Base-by-base conservation (phyloP, 2,888 invertebrate species). In the Hanleya hanleyi region DNA sequence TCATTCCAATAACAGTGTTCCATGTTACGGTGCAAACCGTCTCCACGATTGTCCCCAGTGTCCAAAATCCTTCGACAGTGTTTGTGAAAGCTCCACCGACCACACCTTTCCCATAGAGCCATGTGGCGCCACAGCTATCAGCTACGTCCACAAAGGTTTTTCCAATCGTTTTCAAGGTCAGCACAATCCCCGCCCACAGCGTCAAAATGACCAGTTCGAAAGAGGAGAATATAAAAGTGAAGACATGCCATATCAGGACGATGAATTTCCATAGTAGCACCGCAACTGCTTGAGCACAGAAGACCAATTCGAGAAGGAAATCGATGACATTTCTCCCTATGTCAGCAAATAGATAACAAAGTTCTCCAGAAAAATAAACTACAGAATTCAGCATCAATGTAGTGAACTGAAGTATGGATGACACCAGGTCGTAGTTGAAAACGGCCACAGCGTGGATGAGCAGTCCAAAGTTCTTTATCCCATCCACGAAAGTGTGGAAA, bases 191-290 rank as follows among this genome's bases (percentile, higher is more conserved):
- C 36, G 73, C 75, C 76, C 75, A 76, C 47, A 78, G 29, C 6
- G 71, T 66, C 37, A 69, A 32, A 9, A 70, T 57, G 22, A 75
- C n/a, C 0, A 70, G 70, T 41, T 78, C 78, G n/a, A 76, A 32
- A 12, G 69, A 74, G n/a, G 71, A 73, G 18, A 78, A 47, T 7
- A 76, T 29, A 12, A 78, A 67, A 33, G 68, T 71, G 3, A 75
- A 33, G 0, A 73, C 41, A 70, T 78, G 71, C 47, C 74, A 76
- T 0, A 78, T 6, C 5, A 78, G 47, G 33, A 78, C 38, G 12
- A 71, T 6, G 41, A 78, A 51, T 33, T 62, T 74, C 78, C 76
- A 76, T 51, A 76, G 29, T 6, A 78, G 67, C n/a, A 70, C 47
- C 26, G 71, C 18, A 1, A 78, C 38, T 7, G 74, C 69, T 37